Conservation (phyloP, 2,113 vertebrate species). For the Romanogobio albipinnatus region DNA sequence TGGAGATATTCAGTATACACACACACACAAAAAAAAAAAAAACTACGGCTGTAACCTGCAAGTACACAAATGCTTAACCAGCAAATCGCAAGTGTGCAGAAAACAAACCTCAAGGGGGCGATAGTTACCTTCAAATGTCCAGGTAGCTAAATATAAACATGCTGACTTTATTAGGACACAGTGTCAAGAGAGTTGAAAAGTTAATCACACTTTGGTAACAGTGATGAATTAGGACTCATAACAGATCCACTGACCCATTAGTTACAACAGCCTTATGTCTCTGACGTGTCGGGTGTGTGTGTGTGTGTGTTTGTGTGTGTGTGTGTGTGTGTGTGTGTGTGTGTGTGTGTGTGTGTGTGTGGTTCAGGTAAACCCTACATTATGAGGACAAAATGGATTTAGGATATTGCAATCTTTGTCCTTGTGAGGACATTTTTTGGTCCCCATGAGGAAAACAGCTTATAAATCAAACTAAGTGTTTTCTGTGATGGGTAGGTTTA, state of each 20-base stretch:
- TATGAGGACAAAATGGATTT: no score
- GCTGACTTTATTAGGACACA: background rate
- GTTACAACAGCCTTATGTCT: background rate
- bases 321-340: constrained; percentile 10
- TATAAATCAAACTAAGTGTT: no score
- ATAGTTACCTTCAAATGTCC: background rate
- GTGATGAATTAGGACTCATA: background rate
- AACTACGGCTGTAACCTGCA: background rate
- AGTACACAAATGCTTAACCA: background rate
- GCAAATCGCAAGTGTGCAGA: background rate
- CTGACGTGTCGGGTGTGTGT: background rate
- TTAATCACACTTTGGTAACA: background rate
- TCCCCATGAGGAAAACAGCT: no score
- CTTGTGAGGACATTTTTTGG: no score
- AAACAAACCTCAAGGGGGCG: background rate
- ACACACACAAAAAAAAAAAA: no score
- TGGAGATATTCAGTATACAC: background rate
- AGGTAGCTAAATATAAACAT: constrained; percentile 9
- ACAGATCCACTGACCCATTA: constrained; percentile 11
- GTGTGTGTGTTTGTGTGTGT: background rate
- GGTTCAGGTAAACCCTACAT: no score
- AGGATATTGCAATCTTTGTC: no score
- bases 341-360: constrained; percentile 3
- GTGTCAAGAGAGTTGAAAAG: background rate
- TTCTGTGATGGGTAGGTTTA: no score